Evolutionary conservation across 1,140 invertebrate species (phyloP), one percentile per base, ranked within the genome.

Genomic region (Cyclina sinensis): DNA sequence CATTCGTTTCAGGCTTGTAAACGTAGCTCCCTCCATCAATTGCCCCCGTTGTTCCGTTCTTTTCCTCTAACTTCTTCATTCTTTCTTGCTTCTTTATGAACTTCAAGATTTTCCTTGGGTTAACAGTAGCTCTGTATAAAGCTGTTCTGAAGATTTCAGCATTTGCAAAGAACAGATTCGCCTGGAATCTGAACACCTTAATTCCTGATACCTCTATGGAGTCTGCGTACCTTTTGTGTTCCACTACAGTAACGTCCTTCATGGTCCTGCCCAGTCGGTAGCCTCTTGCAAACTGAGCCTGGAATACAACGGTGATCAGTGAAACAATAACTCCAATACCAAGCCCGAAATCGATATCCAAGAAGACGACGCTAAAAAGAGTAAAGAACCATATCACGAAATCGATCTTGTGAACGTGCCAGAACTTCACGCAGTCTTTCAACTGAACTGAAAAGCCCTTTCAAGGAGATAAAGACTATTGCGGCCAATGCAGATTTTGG

Each of bases 141-240:
- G 83, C 92, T 76, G 81, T 94, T 51, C 92, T 91, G 89, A 96
- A 96, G 30, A 95, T 94, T 91, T 96, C 96, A 0, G 95, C 94
- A 91, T 96, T 96, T 1, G 95, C 96, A 90, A 95, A 96, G 90
- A 96, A 96, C n/a, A 96, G 74, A 24, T 95, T 94, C 24, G 95
- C 94, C 54, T 96, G 94, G 89, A 96, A 96, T 32, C 95, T 93
- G 92, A 96, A 96, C 9, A 96, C 94, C 80, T 94, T 95, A 16
- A 96, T 90, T 18, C 95, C 95, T 9, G 93, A 93, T 73, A 95
- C 90, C 88, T 96, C 95, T 37, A 92, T 79, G 0, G 91, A 90
- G 21, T 93, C 89, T 32, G 86, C 48, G 73, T 93, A 92, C 62
- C 59, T 62, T 62, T 92, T 91, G 80, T 92, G 90, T 48, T 93